Conservation (phyloP, 2,888 invertebrate genomes). For the Ferdinandea cuprea region DNA sequence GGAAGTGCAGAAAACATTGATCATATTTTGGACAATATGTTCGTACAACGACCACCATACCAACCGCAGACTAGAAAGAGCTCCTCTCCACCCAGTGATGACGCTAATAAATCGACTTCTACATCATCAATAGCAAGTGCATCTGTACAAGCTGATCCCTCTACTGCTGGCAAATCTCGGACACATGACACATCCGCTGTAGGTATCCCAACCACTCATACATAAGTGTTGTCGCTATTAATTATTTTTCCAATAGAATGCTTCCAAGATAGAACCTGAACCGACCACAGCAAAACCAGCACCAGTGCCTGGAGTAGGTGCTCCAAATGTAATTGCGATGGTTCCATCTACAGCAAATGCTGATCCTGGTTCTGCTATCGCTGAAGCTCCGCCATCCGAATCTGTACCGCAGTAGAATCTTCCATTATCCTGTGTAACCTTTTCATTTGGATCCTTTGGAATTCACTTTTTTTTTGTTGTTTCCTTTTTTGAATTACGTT, state of each 20-base stretch:
- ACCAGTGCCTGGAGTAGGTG: conserved; percentile 26
- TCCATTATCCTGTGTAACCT: too few species aligned
- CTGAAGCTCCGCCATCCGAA: conserved; percentile 37
- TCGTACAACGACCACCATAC: conserved; percentile 85
- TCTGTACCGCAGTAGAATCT: conserved; percentile 48
- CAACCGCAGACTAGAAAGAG: conserved; percentile 80
- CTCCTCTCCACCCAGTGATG: conserved; percentile 75
- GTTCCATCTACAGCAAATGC: conserved; percentile 16
- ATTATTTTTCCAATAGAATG: conserved; percentile 26
- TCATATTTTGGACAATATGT: conserved; percentile 87
- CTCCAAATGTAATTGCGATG: conserved; percentile 25
- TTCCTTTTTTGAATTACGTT: background rate
- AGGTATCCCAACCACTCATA: conserved; percentile 46
- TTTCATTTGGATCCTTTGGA: conserved; percentile 42
- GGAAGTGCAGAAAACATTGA: conserved; percentile 85
- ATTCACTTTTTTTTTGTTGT: background rate
- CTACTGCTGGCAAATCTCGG: conserved; percentile 71
- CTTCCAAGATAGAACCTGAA: conserved; percentile 48
- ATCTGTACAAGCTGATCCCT: conserved; percentile 36
- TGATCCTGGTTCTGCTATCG: conserved; percentile 21
- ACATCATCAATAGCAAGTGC: conserved; percentile 37
- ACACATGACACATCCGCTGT: conserved; percentile 73
- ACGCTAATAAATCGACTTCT: conserved; percentile 69
- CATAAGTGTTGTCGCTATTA: conserved; percentile 3
- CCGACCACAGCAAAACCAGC: conserved; percentile 29